phyloP scores from a whole-genome alignment of 1,140 invertebrate genomes.

The Drosophila ohnishii region DNA sequence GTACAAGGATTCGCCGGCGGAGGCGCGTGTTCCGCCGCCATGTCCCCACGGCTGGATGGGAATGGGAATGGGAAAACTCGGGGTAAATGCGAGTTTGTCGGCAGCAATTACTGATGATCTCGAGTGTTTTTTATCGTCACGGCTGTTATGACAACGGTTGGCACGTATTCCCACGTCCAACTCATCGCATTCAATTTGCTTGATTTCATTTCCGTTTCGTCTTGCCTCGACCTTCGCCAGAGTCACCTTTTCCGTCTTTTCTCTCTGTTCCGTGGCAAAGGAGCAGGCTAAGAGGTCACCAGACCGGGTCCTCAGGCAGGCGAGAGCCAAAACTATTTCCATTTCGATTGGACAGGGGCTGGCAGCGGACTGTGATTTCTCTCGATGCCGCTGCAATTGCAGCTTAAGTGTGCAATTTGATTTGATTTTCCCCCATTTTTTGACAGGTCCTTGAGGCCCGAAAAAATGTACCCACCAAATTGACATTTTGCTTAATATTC shows the following conservation, averaged over 20 bases:
- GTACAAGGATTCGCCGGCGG: constrained; percentile 22
- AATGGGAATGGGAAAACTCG: constrained; percentile 2
- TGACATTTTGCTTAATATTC: constrained; percentile 79
- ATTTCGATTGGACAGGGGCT: constrained; percentile 42
- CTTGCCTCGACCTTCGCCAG: constrained; percentile 18
- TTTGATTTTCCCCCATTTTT: constrained; percentile 69
- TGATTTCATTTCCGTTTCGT: constrained; percentile 72
- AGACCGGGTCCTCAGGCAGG: constrained; percentile 17
- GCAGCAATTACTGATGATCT: constrained; percentile 77
- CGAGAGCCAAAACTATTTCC: constrained; percentile 37
- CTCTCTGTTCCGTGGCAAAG: not conserved
- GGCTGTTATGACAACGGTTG: constrained; percentile 67
- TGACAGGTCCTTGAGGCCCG: constrained; percentile 57
- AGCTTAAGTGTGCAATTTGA: constrained; percentile 78
- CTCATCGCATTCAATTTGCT: constrained; percentile 79
- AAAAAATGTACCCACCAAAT: constrained; percentile 59
- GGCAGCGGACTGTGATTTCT: constrained; percentile 61
- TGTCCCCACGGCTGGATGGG: constrained; percentile 18
- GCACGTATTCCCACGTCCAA: constrained; percentile 77
- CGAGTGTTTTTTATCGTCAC: constrained; percentile 70
- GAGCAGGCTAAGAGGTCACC: not conserved
- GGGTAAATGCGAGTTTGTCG: constrained; percentile 64
- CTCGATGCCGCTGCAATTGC: constrained; percentile 61
- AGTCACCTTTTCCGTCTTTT: constrained; percentile 4
- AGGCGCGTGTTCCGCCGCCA: constrained; percentile 37